A percentile compares a stretch with the other conserved stretches of the same genome.
phyloP scores from a whole-genome alignment of 2,888 invertebrate species.

The Theretra japonica region DNA sequence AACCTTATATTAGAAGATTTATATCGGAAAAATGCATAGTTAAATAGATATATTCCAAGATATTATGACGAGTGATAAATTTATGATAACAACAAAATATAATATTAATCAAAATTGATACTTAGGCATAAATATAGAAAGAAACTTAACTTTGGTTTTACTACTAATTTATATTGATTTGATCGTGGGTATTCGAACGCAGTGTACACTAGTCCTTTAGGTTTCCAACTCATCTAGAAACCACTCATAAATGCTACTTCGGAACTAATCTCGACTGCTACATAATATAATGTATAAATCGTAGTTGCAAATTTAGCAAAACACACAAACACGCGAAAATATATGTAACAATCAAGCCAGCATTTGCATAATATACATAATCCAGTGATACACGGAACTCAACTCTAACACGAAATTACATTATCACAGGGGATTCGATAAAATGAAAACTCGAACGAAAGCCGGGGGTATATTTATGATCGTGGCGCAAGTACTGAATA shows the following conservation, averaged over 20 bases:
- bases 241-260: not conserved
- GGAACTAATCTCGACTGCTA: not conserved
- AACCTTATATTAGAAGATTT: too few relatives aligned
- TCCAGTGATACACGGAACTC: not conserved
- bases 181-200: not conserved
- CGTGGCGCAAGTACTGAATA: conserved; percentile 22
- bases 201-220: not conserved
- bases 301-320: not conserved
- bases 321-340: not conserved
- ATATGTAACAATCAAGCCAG: not conserved
- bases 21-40: too few relatives aligned
- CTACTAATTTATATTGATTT: not conserved
- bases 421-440: not conserved
- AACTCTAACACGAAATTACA: not conserved
- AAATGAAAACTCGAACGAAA: conserved; percentile 15
- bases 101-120: too few relatives aligned
- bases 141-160: too few relatives aligned
- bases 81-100: too few relatives aligned
- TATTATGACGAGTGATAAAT: too few relatives aligned
- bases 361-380: conserved; percentile 2
- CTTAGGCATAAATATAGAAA: too few relatives aligned
- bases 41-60: too few relatives aligned
- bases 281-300: not conserved
- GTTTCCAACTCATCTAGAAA: not conserved
- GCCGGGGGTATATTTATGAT: not conserved